Evolutionary conservation across 2,113 vertebrate genomes (phyloP), one percentile per base, ranked within the genome.

Genomic region (Halcyon malimbica): DNA sequence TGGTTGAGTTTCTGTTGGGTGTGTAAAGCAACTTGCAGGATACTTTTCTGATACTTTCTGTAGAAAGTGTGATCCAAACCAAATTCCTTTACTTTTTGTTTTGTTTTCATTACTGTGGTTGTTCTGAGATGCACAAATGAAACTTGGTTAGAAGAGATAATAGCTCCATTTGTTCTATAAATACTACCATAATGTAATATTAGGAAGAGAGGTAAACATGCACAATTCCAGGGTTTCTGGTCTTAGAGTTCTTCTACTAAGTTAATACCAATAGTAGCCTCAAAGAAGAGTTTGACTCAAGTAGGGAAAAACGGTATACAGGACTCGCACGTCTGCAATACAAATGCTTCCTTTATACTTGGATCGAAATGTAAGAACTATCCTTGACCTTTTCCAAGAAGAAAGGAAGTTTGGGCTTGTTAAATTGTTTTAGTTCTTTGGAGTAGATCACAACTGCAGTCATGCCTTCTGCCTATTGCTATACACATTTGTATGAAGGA

Each of bases 391-490:
- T 69, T 69, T 85, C 35, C 67, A 85, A 75, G 35, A 53, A 87
- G 92, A 81, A 96, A 96, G 77, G 53, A 96, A 95, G 93, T 71
- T 81, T 84, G 87, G 15, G 13, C 57, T 80, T 91, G 64, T 46
- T 87, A 51, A 76, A 70, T 87, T 73, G 62, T 53, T 92, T 90
- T 74, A 26, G 25, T 37, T 88, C 65, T 71, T 87, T 17, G n/a
- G 80, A 79, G 28, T 67, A 57, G 28, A 56, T 80, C 44, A 46
- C 53, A 71, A 20, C 62, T 33, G 79, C 39, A 50, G n/a, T 39
- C 11, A 2, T 71, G 35, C 71, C 73, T 92, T 80, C 35, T 90
- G n/a, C n/a, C 46, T 73, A 17, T 68, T 92, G 41, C 53, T 48
- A 0, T 76, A 13, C 63, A 8, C 37, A 29, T 46, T 87, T 60